Evolutionary conservation across 2,113 vertebrate genomes (phyloP).

Genomic region (Hippocampus zosterae): DNA sequence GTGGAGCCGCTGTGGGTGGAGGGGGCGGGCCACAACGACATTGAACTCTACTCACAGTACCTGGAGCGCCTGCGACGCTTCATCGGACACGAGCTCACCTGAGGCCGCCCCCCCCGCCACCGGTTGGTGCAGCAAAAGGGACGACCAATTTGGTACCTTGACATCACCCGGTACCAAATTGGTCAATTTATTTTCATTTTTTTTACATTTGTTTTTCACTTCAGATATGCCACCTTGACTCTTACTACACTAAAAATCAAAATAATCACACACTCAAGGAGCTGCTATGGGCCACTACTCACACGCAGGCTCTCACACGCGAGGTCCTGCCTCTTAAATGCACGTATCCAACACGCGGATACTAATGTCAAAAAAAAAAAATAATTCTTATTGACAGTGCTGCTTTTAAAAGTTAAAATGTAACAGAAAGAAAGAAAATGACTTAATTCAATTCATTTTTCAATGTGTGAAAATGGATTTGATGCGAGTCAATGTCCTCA

Average conservation of each 20-base stretch:
- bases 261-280: background rate
- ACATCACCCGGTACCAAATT: background rate
- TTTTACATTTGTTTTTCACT: background rate
- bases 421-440: no score
- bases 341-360: no score
- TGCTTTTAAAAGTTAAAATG: no score
- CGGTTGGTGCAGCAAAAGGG: background rate
- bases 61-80: conserved; percentile 93
- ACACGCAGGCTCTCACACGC: no score
- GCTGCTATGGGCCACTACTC: background rate
- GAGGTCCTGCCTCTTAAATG: no score
- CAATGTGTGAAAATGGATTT: no score
- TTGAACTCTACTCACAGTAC: conserved; percentile 97
- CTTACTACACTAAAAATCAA: background rate
- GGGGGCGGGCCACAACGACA: conserved; percentile 95
- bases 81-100: conserved; percentile 87
- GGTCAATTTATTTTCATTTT: background rate
- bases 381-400: no score
- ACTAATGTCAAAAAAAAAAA: no score
- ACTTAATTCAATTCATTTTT: no score
- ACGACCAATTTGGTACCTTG: background rate
- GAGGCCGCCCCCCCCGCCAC: background rate
- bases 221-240: no score
- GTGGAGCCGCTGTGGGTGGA: conserved; percentile 99
- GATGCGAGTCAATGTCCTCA: no score